Conservation (phyloP, 2,797 vertebrate genomes). For the Halcyon badia region DNA sequence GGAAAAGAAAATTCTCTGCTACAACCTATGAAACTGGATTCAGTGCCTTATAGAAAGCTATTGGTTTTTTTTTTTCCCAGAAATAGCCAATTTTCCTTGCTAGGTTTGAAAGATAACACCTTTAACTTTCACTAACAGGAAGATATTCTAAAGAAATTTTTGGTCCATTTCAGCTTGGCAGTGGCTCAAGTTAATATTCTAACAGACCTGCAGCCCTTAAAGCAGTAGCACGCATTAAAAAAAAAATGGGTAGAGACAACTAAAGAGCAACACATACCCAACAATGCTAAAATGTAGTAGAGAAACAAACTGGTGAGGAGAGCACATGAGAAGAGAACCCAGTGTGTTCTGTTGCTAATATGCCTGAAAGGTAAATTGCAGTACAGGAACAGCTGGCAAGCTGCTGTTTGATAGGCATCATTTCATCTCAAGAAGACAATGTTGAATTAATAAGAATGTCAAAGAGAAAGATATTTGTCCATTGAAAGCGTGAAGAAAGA, state of each 20-base stretch:
- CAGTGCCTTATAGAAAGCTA: not conserved
- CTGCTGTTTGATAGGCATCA: not conserved
- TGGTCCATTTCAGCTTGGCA: not conserved
- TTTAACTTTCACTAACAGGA: constrained; percentile 9
- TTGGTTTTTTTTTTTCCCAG: not conserved
- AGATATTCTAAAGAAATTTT: not conserved
- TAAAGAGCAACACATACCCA: not conserved
- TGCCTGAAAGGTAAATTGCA: constrained; percentile 7
- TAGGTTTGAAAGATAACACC: constrained; percentile 18
- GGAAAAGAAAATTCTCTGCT: constrained; percentile 24
- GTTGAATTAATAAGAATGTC: constrained; percentile 19
- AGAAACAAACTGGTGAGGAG: not conserved
- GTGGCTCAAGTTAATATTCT: not conserved
- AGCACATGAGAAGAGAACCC: not conserved
- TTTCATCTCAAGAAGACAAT: not conserved
- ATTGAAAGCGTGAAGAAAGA: not conserved
- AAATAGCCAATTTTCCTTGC: constrained; percentile 32
- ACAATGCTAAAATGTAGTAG: not conserved
- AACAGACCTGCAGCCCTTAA: not conserved
- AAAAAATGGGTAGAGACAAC: not conserved
- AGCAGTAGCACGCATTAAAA: not conserved
- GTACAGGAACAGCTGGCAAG: not conserved
- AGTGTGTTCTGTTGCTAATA: not conserved
- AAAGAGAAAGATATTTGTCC: not conserved
- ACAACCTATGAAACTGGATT: constrained; percentile 40